A percentile compares a stretch with the other conserved stretches of the same genome.
These are phyloP conservation scores for Teleopsis dalmanni DNA, from an alignment of 1,140 invertebrate species.

Conservation along the genomic window DNA sequence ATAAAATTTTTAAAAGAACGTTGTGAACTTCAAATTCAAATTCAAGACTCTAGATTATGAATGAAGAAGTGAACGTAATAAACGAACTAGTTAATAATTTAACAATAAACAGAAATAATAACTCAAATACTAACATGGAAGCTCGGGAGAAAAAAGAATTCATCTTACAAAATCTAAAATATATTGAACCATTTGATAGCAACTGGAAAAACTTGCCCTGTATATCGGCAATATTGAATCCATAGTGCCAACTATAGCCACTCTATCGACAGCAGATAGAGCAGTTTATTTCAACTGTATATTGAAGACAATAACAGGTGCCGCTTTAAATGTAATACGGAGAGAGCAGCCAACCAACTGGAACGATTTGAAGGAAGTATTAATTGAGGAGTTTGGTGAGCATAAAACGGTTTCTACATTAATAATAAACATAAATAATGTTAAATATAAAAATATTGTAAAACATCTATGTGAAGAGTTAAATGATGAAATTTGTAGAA, in stretches of 20 bases:
- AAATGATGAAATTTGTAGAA: slow-evolving; percentile 2
- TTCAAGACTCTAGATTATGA: too few species aligned
- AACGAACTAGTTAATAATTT: too few species aligned
- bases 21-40: too few species aligned
- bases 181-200: slow-evolving; percentile 1
- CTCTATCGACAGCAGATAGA: not conserved
- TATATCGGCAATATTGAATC: slow-evolving; percentile 1
- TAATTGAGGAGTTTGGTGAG: slow-evolving; percentile 9
- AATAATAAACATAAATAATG: not conserved
- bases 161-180: not conserved
- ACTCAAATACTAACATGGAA: slow-evolving; percentile 4
- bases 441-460: not conserved
- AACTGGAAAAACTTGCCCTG: not conserved
- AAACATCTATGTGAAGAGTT: slow-evolving; percentile 1
- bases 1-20: too few species aligned
- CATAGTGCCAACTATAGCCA: not conserved
- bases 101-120: too few species aligned
- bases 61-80: too few species aligned
- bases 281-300: slow-evolving; percentile 2
- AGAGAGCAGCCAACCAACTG: slow-evolving; percentile 2
- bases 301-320: not conserved
- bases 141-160: not conserved
- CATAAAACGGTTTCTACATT: slow-evolving; percentile 13
- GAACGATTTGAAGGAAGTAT: not conserved
- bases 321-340: not conserved